Evolutionary conservation across 1,140 invertebrate genomes (phyloP), one percentile per base, ranked within the genome.

Genomic region (Cepaea nemoralis): DNA sequence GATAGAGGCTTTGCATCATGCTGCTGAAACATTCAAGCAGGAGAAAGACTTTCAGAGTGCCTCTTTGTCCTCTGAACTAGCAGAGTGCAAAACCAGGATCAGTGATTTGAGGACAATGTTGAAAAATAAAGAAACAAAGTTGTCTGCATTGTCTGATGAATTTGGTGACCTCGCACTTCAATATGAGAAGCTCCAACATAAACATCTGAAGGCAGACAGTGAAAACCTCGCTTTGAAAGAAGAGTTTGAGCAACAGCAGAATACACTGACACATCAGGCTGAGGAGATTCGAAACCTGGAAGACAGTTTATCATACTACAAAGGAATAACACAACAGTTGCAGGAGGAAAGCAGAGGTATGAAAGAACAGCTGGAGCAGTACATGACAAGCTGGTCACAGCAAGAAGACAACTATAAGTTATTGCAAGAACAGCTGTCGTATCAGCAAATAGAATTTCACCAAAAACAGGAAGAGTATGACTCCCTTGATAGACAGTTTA

Each of bases 121-220:
- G 35, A 80, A 80, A 27, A 70, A 42, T 22, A 80, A 80, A 80
- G 77, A 80, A 80, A 8, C 39, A 35, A 80, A 80, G 69, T 24
- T 80, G 22, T 71, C 40, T 27, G 1, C 37, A n/a, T 24, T 80
- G 19, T 70, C 63, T 27, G 39, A 2, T 14, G 16, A 80, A n/a
- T 33, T 70, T 70, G 77, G 76, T 81, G 80, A 81, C 19, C 71
- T 74, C 5, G 80, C 71, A n/a, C 55, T 81, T 40, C 55, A 67
- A 27, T 76, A 81, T 67, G 80, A 81, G 42, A 81, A 76, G 33
- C 71, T 76, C 27, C 50, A 76, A 45, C 27, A 45, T 22, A 48
- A 81, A 31, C 12, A 39, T 27, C 19, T 80, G 2, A 80, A 74
- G 35, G n/a, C 63, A n/a, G 37, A 81, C 27, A n/a, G 27, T 69